Evolutionary conservation across 2,113 vertebrate genomes (phyloP).

Genomic region (Himantopus leucocephalus): DNA sequence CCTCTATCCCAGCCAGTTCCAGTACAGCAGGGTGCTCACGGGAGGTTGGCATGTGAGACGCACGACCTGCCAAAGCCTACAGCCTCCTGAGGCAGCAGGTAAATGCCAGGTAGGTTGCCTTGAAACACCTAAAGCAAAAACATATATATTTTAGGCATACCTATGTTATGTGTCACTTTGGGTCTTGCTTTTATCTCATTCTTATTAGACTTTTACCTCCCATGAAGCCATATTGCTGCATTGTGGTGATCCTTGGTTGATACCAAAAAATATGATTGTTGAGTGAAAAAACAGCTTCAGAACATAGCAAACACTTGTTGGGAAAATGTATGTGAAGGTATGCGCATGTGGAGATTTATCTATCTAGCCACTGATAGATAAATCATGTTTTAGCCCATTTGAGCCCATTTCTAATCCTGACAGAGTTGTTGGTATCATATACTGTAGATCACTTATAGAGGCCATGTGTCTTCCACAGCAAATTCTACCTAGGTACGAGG

Average conservation of each 20-base stretch:
- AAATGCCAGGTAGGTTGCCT: neutral
- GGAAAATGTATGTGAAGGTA: neutral
- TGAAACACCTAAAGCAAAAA: neutral
- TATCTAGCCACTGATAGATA: neutral
- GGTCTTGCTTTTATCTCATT: neutral
- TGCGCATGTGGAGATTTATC: neutral
- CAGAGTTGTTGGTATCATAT: neutral
- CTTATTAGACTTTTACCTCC: neutral
- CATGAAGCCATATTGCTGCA: neutral
- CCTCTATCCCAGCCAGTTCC: neutral
- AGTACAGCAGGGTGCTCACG: neutral
- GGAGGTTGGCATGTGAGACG: fast-evolving
- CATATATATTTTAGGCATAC: neutral
- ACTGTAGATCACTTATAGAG: neutral
- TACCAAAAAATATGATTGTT: neutral
- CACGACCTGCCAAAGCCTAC: neutral
- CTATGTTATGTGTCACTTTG: neutral
- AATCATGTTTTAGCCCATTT: neutral
- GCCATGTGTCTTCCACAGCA: neutral
- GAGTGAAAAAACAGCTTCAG: neutral
- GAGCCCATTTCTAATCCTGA: neutral
- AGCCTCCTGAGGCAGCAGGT: neutral
- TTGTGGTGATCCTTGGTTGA: neutral
- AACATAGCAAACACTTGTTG: neutral
- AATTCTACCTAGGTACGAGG: neutral